phyloP scores from a whole-genome alignment of 2,888 invertebrate genomes.

The Notodonta dromedarius region DNA sequence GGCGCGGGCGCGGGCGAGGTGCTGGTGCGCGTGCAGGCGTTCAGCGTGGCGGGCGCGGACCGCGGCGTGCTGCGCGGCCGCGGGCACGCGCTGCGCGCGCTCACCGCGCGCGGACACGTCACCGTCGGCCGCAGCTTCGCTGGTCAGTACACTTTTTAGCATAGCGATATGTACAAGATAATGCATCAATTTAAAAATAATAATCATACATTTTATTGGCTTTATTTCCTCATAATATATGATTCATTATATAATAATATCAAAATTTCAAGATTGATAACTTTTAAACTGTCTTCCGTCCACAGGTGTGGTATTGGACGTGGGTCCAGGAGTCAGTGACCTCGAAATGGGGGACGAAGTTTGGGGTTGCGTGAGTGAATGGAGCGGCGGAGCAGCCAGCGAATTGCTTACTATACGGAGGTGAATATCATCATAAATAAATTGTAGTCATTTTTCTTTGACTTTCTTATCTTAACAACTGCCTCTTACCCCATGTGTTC shows the following conservation, averaged over 20 bases:
- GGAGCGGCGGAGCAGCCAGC: constrained; percentile 74
- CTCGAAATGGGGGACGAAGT: constrained; percentile 79
- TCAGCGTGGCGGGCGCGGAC: constrained; percentile 70
- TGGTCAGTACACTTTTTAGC: constrained; percentile 40
- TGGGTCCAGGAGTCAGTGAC: constrained; percentile 67
- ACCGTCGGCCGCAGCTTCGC: constrained; percentile 73
- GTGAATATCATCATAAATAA: constrained; percentile 34
- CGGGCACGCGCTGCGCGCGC: constrained; percentile 57
- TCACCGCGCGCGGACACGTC: constrained; percentile 52
- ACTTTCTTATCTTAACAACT: not conserved
- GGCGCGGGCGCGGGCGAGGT: constrained; percentile 70
- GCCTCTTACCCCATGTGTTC: constrained; percentile 3
- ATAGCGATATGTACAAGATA: no score
- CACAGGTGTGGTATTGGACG: constrained; percentile 73
- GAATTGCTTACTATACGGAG: constrained; percentile 73
- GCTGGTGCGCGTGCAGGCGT: constrained; percentile 73
- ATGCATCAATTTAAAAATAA: no score
- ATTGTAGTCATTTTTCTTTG: no score
- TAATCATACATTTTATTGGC: no score
- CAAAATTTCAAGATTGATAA: no score
- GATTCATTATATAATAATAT: no score
- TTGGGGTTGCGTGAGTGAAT: constrained; percentile 79
- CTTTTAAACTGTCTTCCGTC: not conserved
- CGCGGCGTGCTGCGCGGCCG: constrained; percentile 69
- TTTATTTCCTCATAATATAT: no score